Conservation (phyloP, 2,113 vertebrate species). For the Rhinogobius similis region DNA sequence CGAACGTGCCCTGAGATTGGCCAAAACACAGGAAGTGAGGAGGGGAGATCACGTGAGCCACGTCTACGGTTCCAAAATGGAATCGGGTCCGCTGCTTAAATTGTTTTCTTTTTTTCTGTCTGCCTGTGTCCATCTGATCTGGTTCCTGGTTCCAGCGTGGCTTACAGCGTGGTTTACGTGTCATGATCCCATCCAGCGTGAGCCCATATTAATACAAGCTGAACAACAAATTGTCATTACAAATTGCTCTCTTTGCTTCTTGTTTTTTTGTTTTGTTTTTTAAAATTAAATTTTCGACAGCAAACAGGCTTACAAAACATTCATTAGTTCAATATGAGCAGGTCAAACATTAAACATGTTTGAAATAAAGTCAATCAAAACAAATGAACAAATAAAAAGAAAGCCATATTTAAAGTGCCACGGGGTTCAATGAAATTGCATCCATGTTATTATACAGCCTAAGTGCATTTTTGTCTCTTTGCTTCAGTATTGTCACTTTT, state of each 20-base stretch:
- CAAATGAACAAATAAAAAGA: too few relatives aligned
- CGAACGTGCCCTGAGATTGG: constrained; percentile 46
- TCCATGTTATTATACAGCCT: too few relatives aligned
- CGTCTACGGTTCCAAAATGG: not conserved
- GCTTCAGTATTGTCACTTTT: not conserved
- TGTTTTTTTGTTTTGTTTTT: too few relatives aligned
- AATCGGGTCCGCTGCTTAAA: not conserved
- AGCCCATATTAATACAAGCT: not conserved
- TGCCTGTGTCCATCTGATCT: not conserved
- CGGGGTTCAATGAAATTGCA: too few relatives aligned
- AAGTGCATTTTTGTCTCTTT: too few relatives aligned
- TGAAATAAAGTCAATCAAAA: too few relatives aligned
- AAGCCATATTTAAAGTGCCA: too few relatives aligned
- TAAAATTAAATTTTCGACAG: too few relatives aligned
- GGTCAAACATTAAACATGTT: too few relatives aligned
- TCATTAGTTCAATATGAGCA: too few relatives aligned
- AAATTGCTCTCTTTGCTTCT: not conserved
- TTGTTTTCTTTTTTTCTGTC: not conserved
- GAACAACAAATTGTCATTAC: not conserved
- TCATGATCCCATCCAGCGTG: not conserved
- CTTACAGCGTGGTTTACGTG: not conserved
- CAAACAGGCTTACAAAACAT: too few relatives aligned
- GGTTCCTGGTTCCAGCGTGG: constrained; percentile 49
- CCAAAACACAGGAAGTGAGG: not conserved
- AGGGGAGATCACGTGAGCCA: constrained; percentile 23